Base-by-base conservation (phyloP, 2,888 invertebrate genomes). In the Odiellus spinosus region DNA sequence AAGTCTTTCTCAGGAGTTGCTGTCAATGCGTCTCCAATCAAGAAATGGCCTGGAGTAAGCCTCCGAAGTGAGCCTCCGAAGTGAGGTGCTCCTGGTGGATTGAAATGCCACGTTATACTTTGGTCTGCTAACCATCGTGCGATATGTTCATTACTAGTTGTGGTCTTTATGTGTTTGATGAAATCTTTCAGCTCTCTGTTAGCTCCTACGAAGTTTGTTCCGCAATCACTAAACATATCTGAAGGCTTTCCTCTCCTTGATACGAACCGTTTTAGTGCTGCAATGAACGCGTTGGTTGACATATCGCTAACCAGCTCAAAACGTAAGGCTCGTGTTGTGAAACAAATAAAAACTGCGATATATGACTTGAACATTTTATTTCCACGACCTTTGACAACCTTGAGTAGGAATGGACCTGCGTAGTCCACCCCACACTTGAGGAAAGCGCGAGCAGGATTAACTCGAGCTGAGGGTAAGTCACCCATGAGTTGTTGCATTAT, bases 21-120 rank as follows among this genome's bases (percentile, higher is more conserved):
- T 5, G 35, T 45, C 0, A 58, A 45, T 3, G 61, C 43, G 19
- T 38, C 20, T 10, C 58, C 59, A 26, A 61, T 59, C 6, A 63
- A 47, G 44, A 62, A 59, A 49, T 63, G 61, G n/a, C 55, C 59
- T 8, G 61, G 61, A 1, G 60, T 60, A 1, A 62, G 44, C 6
- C 56, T 50, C 19, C 42, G 48, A 5, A 54, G 36, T 36, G 4
- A 50, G 1, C 55, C 54, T 2, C 45, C 53, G 39, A 53, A 55
- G 32, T 55, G 49, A 1, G 55, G 55, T 8, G 50, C 42, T 32
- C 20, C 14, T 1, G 55, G 55, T 3, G 53, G 55, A 38, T 48
- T 52, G 38, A 58, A 58, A 20, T 53, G 45, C 57, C 56, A 58
- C 3, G 32, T 15, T 14, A 58, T 53, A 3, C 32, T 32, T 34